Base-by-base conservation (phyloP, 2,888 invertebrate species). In the Macaria notata region DNA sequence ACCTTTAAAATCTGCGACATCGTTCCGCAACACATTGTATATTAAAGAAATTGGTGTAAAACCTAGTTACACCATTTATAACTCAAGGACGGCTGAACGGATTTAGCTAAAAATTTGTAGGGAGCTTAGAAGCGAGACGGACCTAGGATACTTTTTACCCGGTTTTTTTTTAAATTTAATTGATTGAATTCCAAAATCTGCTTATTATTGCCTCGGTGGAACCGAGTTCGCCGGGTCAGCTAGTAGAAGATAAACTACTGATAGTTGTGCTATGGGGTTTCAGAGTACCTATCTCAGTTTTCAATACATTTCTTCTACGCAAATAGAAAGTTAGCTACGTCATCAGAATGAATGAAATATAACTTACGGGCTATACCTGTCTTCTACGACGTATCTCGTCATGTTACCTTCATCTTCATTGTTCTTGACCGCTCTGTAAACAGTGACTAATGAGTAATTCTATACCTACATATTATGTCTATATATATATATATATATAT, bases 311-410 rank as follows among this genome's bases (percentile, higher is more conserved):
- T 19, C 19, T 19, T 19, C 19, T 19, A 19, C 19, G 19, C 2
- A 19, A 19, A 19, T 19, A 19, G 19, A 19, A 19, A 19, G 19
- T 1, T 19, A 19, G 33, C 33, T 36, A 7, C 33, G 33, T 36
- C 33, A 41, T 8, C n/a, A 41, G 6, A 41, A n/a, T n/a, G 3
- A 39, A 9, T 29, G 5, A 3, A 29, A 3, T 3, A 7, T 29
- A 31, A 49, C 49, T 42, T 31, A 49, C 49, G 49, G 49, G 1
- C 7, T 39, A 31, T 49, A 49, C 4, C 9, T 41, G 31, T 49
- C 9, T 42, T 49, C 49, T 31, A 49, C 19, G 4, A 42, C 31
- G 9, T 31, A 49, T 49, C 49, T 49, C 39, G 39, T 49, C 9
- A 49, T 36, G 3, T 36, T 36, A 6, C 33, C 7, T 36, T 36